Conservation (phyloP, 2,888 invertebrate species). For the Cheilosia pagana region DNA sequence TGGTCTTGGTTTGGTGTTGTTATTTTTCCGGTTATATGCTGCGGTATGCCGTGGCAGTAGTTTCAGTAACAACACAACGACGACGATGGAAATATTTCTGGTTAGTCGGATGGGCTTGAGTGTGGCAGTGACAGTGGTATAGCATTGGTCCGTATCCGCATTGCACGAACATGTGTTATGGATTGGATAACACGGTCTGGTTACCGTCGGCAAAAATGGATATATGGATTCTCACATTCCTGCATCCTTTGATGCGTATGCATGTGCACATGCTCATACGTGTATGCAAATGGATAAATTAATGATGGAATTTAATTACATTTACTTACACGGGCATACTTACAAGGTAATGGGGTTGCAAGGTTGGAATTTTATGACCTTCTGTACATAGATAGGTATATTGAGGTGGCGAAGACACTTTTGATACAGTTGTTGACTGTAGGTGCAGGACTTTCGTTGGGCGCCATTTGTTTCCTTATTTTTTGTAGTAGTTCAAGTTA, state of each 20-base stretch:
- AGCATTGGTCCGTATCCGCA: conserved; percentile 32
- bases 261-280: background rate
- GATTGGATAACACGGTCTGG: conserved; percentile 35
- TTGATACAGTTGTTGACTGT: no score
- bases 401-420: no score
- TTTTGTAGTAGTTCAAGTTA: no score
- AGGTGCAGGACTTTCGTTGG: no score
- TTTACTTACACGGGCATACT: no score
- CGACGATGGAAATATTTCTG: conserved; percentile 22
- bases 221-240: background rate
- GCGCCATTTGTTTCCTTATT: no score
- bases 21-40: conserved; percentile 46
- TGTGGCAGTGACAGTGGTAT: conserved; percentile 11
- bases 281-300: conserved; percentile 3
- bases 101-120: conserved; percentile 6
- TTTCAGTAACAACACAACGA: conserved; percentile 36
- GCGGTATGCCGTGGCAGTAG: conserved; percentile 35
- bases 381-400: no score
- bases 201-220: background rate
- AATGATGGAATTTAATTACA: conserved; percentile 8
- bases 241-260: conserved; percentile 1
- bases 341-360: no score
- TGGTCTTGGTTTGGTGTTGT: conserved; percentile 34
- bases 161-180: conserved; percentile 44
- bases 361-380: no score